Conservation (phyloP, 2,888 invertebrate species). For the Salticus scenicus region DNA sequence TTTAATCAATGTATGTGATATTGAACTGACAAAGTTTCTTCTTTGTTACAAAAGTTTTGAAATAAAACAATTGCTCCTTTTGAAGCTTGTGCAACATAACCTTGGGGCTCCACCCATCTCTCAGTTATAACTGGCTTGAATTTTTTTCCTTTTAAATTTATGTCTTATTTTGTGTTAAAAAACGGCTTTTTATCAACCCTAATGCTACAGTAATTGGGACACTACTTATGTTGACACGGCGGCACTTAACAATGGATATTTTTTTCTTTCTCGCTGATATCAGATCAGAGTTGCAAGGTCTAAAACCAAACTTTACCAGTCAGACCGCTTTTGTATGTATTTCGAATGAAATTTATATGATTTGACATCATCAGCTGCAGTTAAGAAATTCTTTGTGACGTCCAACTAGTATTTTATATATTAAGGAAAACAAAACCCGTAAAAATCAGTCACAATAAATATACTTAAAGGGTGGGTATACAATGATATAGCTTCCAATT, state of each 20-base stretch:
- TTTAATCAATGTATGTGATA: neutral
- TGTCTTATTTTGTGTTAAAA: conserved; percentile 12
- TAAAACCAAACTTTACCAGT: too few relatives aligned
- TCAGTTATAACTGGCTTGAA: neutral
- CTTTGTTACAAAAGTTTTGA: neutral
- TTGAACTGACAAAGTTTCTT: neutral
- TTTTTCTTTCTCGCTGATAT: neutral
- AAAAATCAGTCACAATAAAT: too few relatives aligned
- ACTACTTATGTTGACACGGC: neutral
- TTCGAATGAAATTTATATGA: too few relatives aligned
- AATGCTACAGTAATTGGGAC: neutral
- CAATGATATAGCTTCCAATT: too few relatives aligned
- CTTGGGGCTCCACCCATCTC: neutral
- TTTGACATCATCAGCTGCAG: too few relatives aligned
- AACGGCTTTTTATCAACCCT: conserved; percentile 17
- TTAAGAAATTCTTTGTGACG: too few relatives aligned
- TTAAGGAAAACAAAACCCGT: too few relatives aligned
- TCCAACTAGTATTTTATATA: too few relatives aligned
- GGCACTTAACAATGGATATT: neutral
- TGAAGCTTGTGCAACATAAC: neutral
- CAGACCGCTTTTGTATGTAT: too few relatives aligned
- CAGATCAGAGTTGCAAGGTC: too few relatives aligned
- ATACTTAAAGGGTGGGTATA: too few relatives aligned
- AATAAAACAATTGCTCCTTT: neutral
- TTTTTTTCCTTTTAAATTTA: neutral